Conservation (phyloP, 1,140 invertebrate species). For the Geopemphigus sp. region DNA sequence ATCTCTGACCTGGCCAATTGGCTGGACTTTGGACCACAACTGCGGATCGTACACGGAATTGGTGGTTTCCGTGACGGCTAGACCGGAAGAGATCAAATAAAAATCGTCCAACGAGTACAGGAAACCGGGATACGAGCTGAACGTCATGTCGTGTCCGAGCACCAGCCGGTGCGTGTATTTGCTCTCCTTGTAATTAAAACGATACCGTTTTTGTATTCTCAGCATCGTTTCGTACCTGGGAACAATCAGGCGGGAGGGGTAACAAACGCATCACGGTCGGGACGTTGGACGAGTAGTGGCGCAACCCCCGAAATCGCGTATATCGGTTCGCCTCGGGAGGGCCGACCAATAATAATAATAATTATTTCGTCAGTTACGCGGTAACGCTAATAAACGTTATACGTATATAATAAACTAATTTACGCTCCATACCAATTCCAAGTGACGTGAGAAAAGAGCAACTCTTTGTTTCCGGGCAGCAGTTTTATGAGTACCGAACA, state of each 20-base stretch:
- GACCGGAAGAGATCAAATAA: conserved; percentile 61
- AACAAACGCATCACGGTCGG: no score
- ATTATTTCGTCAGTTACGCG: not conserved
- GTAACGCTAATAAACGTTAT: no score
- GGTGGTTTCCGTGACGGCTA: conserved; percentile 36
- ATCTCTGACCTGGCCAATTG: conserved; percentile 1
- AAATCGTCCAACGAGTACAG: conserved; percentile 86
- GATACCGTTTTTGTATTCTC: conserved; percentile 84
- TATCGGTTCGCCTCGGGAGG: no score
- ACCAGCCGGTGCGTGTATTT: conserved; percentile 59
- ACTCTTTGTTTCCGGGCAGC: conserved; percentile 60
- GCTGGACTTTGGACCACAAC: conserved; percentile 8
- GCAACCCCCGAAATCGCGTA: no score
- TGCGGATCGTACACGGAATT: conserved; percentile 8
- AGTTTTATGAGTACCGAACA: conserved; percentile 69
- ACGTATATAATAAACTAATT: conserved; percentile 12
- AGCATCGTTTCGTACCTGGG: conserved; percentile 79
- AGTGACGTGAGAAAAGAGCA: conserved; percentile 66
- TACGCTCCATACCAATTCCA: conserved; percentile 61
- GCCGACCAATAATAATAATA: not conserved
- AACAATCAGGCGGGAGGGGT: no score
- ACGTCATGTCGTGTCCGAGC: conserved; percentile 65
- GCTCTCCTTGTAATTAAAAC: conserved; percentile 71
- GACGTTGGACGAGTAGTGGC: no score
- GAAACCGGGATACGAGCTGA: conserved; percentile 85